Evolutionary conservation across 2,888 invertebrate genomes (phyloP), one percentile per base, ranked within the genome.

Genomic region (Halictus quadricinctus): DNA sequence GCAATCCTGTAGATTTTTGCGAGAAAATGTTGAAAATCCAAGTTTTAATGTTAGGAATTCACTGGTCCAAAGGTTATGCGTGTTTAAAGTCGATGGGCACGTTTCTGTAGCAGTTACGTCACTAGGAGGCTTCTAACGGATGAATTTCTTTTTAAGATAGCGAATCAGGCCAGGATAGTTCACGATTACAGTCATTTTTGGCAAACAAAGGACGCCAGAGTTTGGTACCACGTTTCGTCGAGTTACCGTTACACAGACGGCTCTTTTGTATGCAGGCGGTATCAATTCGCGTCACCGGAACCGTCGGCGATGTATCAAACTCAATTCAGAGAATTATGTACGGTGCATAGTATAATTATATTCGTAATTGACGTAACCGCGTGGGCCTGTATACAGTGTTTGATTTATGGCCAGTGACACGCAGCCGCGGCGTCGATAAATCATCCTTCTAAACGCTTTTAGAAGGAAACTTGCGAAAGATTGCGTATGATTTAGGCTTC

Each of bases 201-300:
- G 43, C 29, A n/a, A 18, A 64, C 66, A 18, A 64, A 75, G 50
- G 5, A 5, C 66, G 76, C 36, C n/a, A 12, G 18, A 4, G 18
- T 29, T 74, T 21, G 10, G 15, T 66, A 13, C 29, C 13, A 48
- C 21, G 75, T 46, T 58, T 79, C 74, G 77, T 75, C 10, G 66
- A 36, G 69, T 48, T 81, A 77, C 86, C 86, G 86, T 86, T 86
- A 86, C 54, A 0, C 50, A 8, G 29, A 21, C 21, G 2, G 21
- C 70, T 80, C 43, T 79, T 86, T 85, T 86, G 79, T 85, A 86
- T 86, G 81, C 85, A 48, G 48, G 48, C n/a, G 84, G 74, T 70
- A 77, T 21, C 79, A 58, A 64, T 72, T 43, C 50, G 58, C 79
- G 73, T 77, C 81, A 76, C 76, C 85, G 81, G 81, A 86, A 84